Conservation (phyloP, 2,113 vertebrate genomes). For the Sander lucioperca region DNA sequence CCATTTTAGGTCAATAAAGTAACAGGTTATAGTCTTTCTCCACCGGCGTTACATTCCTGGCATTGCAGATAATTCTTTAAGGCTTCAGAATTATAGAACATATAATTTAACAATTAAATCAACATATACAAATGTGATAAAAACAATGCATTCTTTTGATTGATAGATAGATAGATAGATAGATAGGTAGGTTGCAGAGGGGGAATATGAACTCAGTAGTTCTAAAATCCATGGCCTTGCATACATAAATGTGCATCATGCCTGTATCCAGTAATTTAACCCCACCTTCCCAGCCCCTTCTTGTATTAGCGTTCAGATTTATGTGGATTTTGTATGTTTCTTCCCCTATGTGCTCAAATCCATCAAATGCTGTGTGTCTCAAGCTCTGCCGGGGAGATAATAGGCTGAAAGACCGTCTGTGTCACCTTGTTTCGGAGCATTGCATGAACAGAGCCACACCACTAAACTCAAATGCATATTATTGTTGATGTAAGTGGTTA, state of each 20-base stretch:
- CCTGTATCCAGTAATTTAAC: not conserved
- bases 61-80: not conserved
- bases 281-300: not conserved
- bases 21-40: not conserved
- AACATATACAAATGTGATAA: no score
- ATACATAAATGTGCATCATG: not conserved
- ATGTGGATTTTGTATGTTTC: not conserved
- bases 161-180: not conserved
- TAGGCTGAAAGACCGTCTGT: not conserved
- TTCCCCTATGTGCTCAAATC: not conserved
- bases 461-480: not conserved
- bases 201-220: not conserved
- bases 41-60: not conserved
- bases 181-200: no score
- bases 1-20: not conserved
- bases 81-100: not conserved
- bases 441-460: not conserved
- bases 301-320: slow-evolving; percentile 8
- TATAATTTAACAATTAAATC: not conserved
- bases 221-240: not conserved
- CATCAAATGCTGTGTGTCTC: not conserved
- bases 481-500: slow-evolving; percentile 1
- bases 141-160: not conserved
- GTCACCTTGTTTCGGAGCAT: not conserved
- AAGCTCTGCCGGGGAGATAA: not conserved